phyloP scores from a whole-genome alignment of 2,797 vertebrate genomes.

The Sebastes paucispinis region DNA sequence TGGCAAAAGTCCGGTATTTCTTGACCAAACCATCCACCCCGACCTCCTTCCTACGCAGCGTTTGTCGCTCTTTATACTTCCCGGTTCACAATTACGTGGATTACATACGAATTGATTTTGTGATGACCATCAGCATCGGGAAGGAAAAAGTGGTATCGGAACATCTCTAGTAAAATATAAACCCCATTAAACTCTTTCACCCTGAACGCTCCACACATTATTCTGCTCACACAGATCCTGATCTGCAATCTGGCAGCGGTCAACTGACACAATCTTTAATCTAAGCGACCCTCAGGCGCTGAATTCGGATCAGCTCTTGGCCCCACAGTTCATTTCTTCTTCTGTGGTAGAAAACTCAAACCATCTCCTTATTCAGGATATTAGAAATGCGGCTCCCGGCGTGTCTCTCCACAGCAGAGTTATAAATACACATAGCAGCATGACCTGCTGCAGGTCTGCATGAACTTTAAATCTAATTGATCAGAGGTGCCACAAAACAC shows the following conservation, averaged over 20 bases:
- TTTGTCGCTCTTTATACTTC: no score
- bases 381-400: constrained; percentile 28
- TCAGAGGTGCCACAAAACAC: constrained; percentile 31
- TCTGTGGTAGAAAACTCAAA: constrained; percentile 6
- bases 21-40: no score
- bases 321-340: constrained; percentile 28
- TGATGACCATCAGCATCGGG: no score
- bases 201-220: background rate
- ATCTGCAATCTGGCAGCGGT: constrained; percentile 10
- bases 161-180: background rate
- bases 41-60: rapidly evolving
- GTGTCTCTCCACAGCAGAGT: constrained; percentile 22
- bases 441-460: constrained; percentile 42
- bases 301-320: constrained; percentile 28
- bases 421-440: constrained; percentile 46
- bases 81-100: no score
- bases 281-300: constrained; percentile 1
- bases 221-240: constrained; percentile 4
- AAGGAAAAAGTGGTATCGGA: no score
- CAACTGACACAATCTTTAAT: constrained; percentile 47
- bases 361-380: constrained; percentile 43
- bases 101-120: rapidly evolving
- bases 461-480: constrained; percentile 73
- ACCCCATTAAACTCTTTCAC: background rate
- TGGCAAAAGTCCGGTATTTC: no score